Conservation (phyloP, 2,797 vertebrate genomes). For the Sarcoramphus papa region DNA sequence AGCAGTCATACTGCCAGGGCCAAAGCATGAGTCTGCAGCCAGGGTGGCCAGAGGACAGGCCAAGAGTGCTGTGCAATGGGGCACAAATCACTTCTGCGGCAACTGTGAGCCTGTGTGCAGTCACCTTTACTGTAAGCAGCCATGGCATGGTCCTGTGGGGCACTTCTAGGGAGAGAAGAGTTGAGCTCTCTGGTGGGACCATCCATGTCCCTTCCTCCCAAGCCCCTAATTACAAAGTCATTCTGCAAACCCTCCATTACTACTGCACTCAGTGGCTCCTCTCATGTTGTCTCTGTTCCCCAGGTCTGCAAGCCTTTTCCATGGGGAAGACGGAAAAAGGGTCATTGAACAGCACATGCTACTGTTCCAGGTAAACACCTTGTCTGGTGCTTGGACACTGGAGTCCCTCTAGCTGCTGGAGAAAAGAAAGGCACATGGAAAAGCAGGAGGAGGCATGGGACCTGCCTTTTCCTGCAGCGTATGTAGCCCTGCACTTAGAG, state of each 20-base stretch:
- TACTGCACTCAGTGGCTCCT: background rate
- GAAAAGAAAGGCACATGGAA: background rate
- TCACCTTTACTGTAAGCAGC: background rate
- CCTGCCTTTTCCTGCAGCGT: background rate
- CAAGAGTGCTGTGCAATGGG: background rate
- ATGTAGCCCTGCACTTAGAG: background rate
- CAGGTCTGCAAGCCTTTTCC: background rate
- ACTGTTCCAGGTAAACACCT: background rate
- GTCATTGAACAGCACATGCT: background rate
- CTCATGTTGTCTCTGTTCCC: background rate
- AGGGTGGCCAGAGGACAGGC: background rate
- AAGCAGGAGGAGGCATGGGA: background rate
- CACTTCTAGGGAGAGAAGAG: background rate
- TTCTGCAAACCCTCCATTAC: background rate
- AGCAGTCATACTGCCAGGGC: background rate
- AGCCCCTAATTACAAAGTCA: background rate
- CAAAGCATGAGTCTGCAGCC: background rate
- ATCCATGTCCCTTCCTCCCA: background rate
- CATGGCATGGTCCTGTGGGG: too few relatives aligned
- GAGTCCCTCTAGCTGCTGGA: background rate
- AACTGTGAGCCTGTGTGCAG: background rate
- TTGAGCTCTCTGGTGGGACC: fast-evolving
- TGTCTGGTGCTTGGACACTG: background rate
- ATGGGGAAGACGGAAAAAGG: background rate
- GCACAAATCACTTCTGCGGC: background rate